These are phyloP conservation scores for Erythrolamprus reginae DNA, from an alignment of 2,113 vertebrate genomes.

Conservation along the genomic window DNA sequence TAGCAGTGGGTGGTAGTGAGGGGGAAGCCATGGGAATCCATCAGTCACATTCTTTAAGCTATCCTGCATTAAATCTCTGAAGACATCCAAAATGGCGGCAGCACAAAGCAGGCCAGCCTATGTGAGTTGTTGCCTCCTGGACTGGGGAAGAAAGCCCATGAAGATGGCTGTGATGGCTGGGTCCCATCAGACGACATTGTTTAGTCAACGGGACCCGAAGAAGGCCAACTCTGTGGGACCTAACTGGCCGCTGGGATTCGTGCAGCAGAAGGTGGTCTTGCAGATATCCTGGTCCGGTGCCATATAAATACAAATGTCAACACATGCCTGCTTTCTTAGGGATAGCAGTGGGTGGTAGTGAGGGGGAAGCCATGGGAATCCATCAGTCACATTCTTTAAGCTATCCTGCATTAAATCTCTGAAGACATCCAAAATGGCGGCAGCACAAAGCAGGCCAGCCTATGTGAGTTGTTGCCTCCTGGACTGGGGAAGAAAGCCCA, in stretches of 20 bases:
- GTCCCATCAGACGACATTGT: no score
- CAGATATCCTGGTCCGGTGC: no score
- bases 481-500: neutral
- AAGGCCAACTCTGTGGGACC: no score
- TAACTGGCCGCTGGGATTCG: no score
- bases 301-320: no score
- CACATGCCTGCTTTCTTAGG: neutral
- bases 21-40: neutral
- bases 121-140: neutral
- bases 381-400: neutral
- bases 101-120: neutral
- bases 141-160: neutral
- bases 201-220: no score
- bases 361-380: neutral
- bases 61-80: neutral
- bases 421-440: neutral
- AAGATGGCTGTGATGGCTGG: neutral
- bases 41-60: neutral
- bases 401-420: neutral
- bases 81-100: neutral
- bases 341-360: neutral
- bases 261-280: no score
- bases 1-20: neutral
- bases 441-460: neutral
- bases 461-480: neutral